A percentile compares a stretch with the other conserved stretches of the same genome.
Conservation (phyloP, 1,140 invertebrate genomes). For the Papilio xuthus region DNA sequence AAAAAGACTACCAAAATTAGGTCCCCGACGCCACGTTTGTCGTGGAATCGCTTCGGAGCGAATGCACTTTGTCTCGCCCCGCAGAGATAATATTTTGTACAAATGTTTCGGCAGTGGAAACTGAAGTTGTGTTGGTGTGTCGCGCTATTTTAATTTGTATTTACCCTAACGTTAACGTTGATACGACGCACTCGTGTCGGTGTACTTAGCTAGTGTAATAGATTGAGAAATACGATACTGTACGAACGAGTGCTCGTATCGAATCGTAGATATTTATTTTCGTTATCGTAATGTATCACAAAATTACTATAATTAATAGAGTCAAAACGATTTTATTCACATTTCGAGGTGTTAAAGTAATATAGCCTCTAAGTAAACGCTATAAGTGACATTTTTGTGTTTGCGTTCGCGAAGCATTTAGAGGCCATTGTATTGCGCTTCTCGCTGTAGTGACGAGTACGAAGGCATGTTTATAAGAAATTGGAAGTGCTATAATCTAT, state of each 20-base stretch:
- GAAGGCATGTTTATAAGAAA: constrained; percentile 69
- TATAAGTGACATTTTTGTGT: constrained; percentile 24
- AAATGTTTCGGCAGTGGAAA: no score
- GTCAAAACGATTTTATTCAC: constrained; percentile 59
- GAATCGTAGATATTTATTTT: constrained; percentile 81
- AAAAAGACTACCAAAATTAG: no score
- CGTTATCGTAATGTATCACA: constrained; percentile 78
- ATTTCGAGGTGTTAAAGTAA: constrained; percentile 45
- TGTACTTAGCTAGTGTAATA: constrained; percentile 79
- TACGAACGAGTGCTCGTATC: constrained; percentile 76
- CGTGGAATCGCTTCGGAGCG: no score
- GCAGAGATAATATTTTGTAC: neutral
- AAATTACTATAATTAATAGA: constrained; percentile 78
- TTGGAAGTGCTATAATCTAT: constrained; percentile 79
- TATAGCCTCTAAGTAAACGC: constrained; percentile 11
- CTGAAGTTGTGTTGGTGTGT: neutral
- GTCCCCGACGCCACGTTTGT: no score
- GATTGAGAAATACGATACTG: constrained; percentile 70
- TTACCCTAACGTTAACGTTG: constrained; percentile 12
- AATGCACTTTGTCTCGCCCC: no score
- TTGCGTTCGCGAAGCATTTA: constrained; percentile 46
- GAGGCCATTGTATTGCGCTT: constrained; percentile 59
- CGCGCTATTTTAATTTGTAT: neutral
- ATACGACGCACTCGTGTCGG: constrained; percentile 53
- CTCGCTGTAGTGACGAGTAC: constrained; percentile 69